A percentile compares a stretch with the other conserved stretches of the same genome.
Evolutionary conservation across 2,113 vertebrate species (phyloP).

Genomic region (Notothenia coriiceps): DNA sequence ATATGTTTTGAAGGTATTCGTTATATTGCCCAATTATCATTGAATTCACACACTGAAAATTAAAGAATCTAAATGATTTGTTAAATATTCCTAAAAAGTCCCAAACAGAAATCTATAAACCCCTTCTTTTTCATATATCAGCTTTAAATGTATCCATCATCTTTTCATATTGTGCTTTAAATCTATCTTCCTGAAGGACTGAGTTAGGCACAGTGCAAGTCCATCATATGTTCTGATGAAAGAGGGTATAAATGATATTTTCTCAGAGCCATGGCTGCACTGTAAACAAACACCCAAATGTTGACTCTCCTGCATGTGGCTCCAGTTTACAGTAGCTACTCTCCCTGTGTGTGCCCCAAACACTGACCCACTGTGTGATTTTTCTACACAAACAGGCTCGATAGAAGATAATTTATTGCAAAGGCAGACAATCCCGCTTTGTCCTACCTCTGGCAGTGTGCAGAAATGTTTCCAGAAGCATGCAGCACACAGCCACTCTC

Average conservation of each 20-base stretch:
- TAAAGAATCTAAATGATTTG: no score
- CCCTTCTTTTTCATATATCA: no score
- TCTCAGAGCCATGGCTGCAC: neutral
- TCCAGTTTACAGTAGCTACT: neutral
- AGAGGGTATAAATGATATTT: neutral
- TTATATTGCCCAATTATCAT: no score
- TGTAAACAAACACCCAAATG: neutral
- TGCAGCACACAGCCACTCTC: constrained; percentile 59
- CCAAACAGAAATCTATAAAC: no score
- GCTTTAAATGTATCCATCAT: no score
- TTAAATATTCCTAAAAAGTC: no score
- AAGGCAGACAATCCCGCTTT: neutral
- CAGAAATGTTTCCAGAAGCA: constrained; percentile 67
- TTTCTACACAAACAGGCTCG: neutral
- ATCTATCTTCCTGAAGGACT: no score
- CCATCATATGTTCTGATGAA: neutral
- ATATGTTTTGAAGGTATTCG: no score
- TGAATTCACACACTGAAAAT: no score
- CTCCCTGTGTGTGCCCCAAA: neutral
- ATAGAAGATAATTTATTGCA: no score
- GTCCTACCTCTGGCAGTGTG: constrained; percentile 71
- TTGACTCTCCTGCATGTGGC: constrained; percentile 10
- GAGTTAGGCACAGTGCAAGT: neutral
- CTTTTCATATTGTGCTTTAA: no score
- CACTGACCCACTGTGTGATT: neutral